Base-by-base conservation (phyloP, 2,113 vertebrate species). In the Neolamprologus tretocephalus region DNA sequence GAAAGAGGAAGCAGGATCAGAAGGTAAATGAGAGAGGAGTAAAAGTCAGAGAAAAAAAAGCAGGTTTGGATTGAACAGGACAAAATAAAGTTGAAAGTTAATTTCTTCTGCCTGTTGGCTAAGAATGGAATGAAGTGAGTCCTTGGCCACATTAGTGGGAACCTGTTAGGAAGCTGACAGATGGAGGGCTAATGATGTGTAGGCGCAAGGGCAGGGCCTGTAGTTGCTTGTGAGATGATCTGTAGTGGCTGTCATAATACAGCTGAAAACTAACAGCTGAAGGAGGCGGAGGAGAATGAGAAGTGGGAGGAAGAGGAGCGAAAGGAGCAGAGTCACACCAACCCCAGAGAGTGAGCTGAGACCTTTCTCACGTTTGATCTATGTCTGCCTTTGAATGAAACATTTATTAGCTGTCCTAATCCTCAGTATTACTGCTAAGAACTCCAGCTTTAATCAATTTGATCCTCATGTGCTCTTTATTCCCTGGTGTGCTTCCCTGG, bases 131-230 rank as follows among this genome's bases (percentile, higher is more conserved):
- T 86, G 89, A 91, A 92, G 81, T 66, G 91, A 91, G 92, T 88
- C 88, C 87, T 94, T 95, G 93, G 93, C 86, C 87, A 85, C 86
- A 87, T 94, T 89, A 93, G 89, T 86, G 86, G 57, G 89, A 96
- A 96, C 94, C 94, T 96, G 95, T 93, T 94, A 82, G 87, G 83
- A 91, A 86, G 91, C 86, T 96, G 95, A 96, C 95, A 96, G 95
- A 96, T 92, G 92, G 87, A 87, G 66, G 63, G 88, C 90, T 96
- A 96, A 96, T 95, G 93, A 95, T 90, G 94, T 95, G 93, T 90
- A 90, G 93, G 94, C 91, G 81, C 87, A 89, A 92, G 92, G 80
- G 90, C 90, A 83, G 91, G 57, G 92, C 87, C 95, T 95, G 87
- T 91, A 93, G 91, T 89, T 95, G 94, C 83, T 79, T 90, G 89